Evolutionary conservation across 2,797 vertebrate species (phyloP), one percentile per base, ranked within the genome.

Genomic region (Alosa sapidissima): DNA sequence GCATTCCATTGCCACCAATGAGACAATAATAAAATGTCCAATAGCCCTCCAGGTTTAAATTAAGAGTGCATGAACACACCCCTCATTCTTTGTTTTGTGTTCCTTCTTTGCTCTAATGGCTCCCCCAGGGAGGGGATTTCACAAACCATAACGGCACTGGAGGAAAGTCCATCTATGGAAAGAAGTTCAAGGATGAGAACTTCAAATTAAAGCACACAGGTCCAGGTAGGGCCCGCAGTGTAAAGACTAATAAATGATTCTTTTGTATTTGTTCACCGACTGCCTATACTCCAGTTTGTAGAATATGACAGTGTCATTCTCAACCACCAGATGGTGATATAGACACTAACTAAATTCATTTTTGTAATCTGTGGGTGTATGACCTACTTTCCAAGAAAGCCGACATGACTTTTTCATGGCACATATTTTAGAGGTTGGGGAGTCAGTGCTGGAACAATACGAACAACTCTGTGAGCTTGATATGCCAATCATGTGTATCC

Each of bases 81-180:
- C 6, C 10, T 68, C 21, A 47, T 83, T 47, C 0, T 19, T 16
- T 19, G 19, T 48, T n/a, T 1, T 24, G 1, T 49, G 8, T 0
- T 83, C 13, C 75, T 7, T 85, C 2, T 6, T 7, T 85, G 28
- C 8, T 16, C 16, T 54, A n/a, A 1, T 19, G 1, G 1, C 21
- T 49, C 10, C 7, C 36, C 84, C 92, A 99, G 98, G 98, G 97
- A 36, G 98, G 98, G 33, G 97, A 99, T 92, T 98, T 99, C 85
- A 98, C 97, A 52, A 95, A 97, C 87, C 96, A 98, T 92, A 97
- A 98, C 0, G 97, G 98, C 87, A 99, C 98, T 0, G 98, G 98
- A 82, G 98, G 98, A 48, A 99, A 97, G 91, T 99, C 98, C 21
- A 98, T 99, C 91, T 99, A 97, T 0, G 98, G 98, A 81, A 96